Evolutionary conservation across 1,140 invertebrate species (phyloP), one percentile per base, ranked within the genome.

Genomic region (Drosophila repleta): DNA sequence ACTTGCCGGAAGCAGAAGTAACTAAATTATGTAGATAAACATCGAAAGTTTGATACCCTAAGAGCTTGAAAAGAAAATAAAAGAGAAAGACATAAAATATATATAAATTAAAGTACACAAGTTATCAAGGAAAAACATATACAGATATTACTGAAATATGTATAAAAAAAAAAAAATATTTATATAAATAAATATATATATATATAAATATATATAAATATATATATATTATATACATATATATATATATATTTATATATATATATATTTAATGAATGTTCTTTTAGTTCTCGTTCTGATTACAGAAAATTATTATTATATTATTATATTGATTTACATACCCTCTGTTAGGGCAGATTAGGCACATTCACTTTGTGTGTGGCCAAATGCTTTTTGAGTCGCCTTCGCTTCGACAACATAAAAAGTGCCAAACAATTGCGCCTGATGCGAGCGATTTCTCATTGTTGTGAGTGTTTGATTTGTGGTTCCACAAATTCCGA

Each of bases 391-490:
- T 64, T 46, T 49, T 46, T 63, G 45, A 64, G 57, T 61, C 26
- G 20, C 46, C 46, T 39, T 51, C 37, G 11, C 0, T 8, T 32
- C 32, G 8, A 18, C 4, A 18, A 10, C 10, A 17, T 15, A 29
- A 63, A 85, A 64, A 63, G 57, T 76, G 77, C 52, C 78, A 81
- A 81, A 87, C 78, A 87, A 87, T 85, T 76, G 82, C 43, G 62
- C 60, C 71, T 85, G 87, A 85, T 85, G 74, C 71, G 70, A 82
- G 48, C 78, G 66, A 87, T 87, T 78, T 76, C 74, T 65, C 56
- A 82, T 81, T 85, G 78, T 78, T 81, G 67, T 45, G 79, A 77
- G 78, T 48, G 56, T 87, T 81, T 82, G 78, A 85, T 87, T 85
- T 85, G 82, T 75, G 78, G 81, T 63, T 53, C 55, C 81, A 70